Base-by-base conservation (phyloP, 2,888 invertebrate species). In the Trachelus tabidus region DNA sequence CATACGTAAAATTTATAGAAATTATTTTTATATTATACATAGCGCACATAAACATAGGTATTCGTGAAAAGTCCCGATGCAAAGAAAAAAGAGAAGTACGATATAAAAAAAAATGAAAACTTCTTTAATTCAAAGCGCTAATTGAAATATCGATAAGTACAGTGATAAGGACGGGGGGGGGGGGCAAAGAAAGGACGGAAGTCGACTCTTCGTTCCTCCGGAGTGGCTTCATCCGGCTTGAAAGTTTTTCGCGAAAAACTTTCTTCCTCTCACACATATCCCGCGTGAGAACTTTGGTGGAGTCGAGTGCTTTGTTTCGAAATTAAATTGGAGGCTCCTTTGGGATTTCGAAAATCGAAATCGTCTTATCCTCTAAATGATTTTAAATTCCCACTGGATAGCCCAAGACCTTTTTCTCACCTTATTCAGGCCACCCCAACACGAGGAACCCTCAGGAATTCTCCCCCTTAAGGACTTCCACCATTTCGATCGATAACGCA, bases 401-500 rank as follows among this genome's bases (percentile, higher is more conserved):
- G 15, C 11, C 74, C 9, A 74, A 0, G 23, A 74, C 3, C n/a
- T 74, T 23, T 3, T 71, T 1, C 11, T 12, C 71, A 33, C 3
- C 31, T 30, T 30, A 0, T 71, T 71, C 71, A 4, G 69, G 0
- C 69, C 12, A 1, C 1, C 40, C 4, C 40, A 40, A 15, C 15
- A 15, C 37, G 12, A 15, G 0, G 12, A 0, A 15, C 12, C 37
- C 15, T 40, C 15, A 40, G 4, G 30, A 12, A 31, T 30, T 6
- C 4, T 12, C 71, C 76, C 75, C 81, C 79, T 80, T 80, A 78
- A 80, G 81, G 77, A 79, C 76, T 77, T 80, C 81, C 83, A 80
- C 79, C 83, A 85, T 31, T 33, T 71, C 33, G 86, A 87, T 89
- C 85, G 86, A 82, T 84, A 85, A 86, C 84, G 81, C 86, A 88